These are phyloP conservation scores for Malurus splendens DNA, from an alignment of 2,797 vertebrate genomes.

Conservation along the genomic window DNA sequence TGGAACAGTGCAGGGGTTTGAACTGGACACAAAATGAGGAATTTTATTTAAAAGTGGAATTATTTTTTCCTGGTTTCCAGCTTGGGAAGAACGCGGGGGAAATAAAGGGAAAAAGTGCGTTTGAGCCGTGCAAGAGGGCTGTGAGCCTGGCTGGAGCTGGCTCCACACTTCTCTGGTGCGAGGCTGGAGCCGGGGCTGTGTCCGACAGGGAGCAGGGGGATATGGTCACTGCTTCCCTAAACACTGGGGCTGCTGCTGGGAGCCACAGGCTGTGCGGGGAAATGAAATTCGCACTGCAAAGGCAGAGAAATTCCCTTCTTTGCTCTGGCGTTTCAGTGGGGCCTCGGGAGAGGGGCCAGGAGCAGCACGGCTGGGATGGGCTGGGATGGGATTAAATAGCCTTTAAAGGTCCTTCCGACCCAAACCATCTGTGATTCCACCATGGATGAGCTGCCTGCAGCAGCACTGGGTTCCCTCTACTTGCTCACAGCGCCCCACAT, in stretches of 20 bases:
- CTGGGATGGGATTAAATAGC: rapidly evolving
- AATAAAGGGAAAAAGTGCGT: rapidly evolving
- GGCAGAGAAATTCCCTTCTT: neutral
- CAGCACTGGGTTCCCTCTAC: rapidly evolving
- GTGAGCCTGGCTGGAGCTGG: neutral
- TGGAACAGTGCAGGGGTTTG: neutral
- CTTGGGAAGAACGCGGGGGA: neutral
- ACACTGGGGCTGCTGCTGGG: neutral
- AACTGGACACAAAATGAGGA: neutral
- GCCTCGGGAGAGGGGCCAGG: neutral
- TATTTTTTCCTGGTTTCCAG: neutral
- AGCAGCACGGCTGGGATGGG: neutral
- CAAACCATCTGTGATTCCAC: neutral
- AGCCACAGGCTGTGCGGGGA: neutral
- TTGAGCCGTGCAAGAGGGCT: rapidly evolving
- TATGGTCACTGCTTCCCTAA: no score
- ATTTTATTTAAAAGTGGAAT: neutral
- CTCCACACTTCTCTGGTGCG: neutral
- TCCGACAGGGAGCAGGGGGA: neutral
- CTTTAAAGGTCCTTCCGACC: neutral
- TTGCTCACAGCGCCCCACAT: rapidly evolving
- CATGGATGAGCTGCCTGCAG: neutral
- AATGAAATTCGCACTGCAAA: rapidly evolving
- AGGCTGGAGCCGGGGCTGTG: rapidly evolving
- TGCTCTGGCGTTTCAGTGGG: rapidly evolving